Base-by-base conservation (phyloP, 2,888 invertebrate species). In the Syritta pipiens region DNA sequence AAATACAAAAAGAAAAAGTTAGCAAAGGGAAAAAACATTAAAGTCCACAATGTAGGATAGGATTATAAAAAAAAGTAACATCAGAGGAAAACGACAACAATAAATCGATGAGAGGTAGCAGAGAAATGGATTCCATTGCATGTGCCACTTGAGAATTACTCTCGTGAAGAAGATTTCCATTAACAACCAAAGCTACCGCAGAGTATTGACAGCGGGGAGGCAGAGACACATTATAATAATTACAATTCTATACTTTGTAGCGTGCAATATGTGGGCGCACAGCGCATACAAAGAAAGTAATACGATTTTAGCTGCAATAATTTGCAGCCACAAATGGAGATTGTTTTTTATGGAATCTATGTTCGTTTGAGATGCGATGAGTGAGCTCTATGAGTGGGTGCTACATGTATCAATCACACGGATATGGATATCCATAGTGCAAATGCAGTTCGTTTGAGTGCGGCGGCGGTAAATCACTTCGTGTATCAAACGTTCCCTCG, bases 101-200 rank as follows among this genome's bases (percentile, higher is more conserved):
- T 67, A 72, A 65, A 72, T 71, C 77, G 65, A 77, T 65, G 63
- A 46, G 65, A 77, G 28, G 10, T 28, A 37, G 57, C 35, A 48
- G 53, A 65, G 53, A 72, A 67, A 72, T 72, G 65, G 59, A 60
- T 71, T 60, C 53, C 59, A 60, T 48, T 77, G 65, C 65, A 60
- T 60, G 59, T 49, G 32, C 48, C 65, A 72, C 72, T 77, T 72
- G 60, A 77, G 77, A 48, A 72, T 77, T 67, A 60, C 60, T 77
- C 77, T 72, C 40, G 42, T 77, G 22, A 37, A 77, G 77, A 77
- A 65, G 77, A 65, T 60, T 60, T 77, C 77, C 77, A 77, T 77
- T 77, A 77, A 72, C 59, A 63, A 22, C 6, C 49, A 55, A 69
- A 63, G 63, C 57, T 30, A 53, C 65, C 40, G 63, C 49, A 46